phyloP scores from a whole-genome alignment of 2,113 vertebrate genomes.

The Corvus hawaiiensis region DNA sequence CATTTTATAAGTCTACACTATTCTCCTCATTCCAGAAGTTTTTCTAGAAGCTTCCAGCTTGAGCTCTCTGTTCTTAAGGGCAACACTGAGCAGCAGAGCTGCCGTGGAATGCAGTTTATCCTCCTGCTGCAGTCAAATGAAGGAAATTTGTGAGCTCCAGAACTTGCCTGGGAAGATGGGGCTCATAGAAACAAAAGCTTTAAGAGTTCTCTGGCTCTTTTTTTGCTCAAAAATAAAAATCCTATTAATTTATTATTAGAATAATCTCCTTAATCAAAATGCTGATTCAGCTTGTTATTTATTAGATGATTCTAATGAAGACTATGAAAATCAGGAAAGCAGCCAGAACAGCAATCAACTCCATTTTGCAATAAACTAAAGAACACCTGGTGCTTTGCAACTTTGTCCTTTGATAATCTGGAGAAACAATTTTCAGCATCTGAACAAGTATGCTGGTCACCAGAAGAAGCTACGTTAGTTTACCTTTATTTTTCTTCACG shows the following conservation, averaged over 20 bases:
- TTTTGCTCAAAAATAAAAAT: slow-evolving; percentile 7
- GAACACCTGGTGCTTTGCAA: background rate
- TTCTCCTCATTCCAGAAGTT: background rate
- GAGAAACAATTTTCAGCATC: background rate
- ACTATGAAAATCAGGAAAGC: slow-evolving; percentile 43
- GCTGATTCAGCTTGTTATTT: slow-evolving; percentile 39
- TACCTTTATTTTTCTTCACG: background rate
- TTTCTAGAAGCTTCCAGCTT: background rate
- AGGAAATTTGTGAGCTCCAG: background rate
- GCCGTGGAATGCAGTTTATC: background rate
- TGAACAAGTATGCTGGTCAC: background rate
- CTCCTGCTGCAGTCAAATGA: background rate
- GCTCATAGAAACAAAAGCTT: background rate
- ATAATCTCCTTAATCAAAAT: slow-evolving; percentile 36
- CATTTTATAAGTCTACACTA: background rate
- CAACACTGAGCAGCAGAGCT: background rate
- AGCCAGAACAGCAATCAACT: background rate
- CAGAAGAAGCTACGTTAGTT: background rate
- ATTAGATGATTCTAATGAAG: background rate
- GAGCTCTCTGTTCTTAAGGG: background rate
- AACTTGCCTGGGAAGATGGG: background rate
- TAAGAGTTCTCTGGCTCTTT: background rate
- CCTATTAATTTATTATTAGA: slow-evolving; percentile 52
- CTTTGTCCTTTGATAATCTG: background rate
- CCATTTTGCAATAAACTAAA: background rate